Evolutionary conservation across 2,113 vertebrate genomes (phyloP).

Genomic region (Corynorhinus townsendii): DNA sequence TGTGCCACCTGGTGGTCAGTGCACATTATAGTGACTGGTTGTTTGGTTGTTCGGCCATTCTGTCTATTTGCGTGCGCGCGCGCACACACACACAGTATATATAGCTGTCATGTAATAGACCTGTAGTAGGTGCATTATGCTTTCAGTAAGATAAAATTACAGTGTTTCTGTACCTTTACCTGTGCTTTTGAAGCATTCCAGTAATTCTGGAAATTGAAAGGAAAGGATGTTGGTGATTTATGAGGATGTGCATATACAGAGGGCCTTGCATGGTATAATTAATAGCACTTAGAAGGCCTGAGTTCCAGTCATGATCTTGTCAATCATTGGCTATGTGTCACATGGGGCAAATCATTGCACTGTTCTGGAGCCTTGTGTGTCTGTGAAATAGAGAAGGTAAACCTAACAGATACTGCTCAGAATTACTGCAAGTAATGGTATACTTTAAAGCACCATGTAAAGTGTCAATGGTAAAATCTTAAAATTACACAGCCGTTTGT

Average conservation of each 20-base stretch:
- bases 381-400: not conserved
- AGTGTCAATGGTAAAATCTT: not conserved
- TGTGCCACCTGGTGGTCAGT: no score
- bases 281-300: not conserved
- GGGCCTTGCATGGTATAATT: not conserved
- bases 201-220: slow-evolving; percentile 1
- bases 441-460: not conserved
- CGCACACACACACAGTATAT: no score
- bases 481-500: not conserved
- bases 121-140: not conserved
- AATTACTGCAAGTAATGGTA: not conserved
- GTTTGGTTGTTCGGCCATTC: no score
- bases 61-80: accelerated
- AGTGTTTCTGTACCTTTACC: not conserved
- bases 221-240: not conserved
- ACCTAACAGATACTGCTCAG: not conserved
- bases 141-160: not conserved
- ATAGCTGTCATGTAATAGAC: not conserved
- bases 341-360: not conserved
- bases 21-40: no score
- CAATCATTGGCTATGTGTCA: not conserved
- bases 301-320: not conserved
- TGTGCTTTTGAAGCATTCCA: not conserved
- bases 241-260: not conserved
- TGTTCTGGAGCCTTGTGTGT: not conserved